Percentiles rank a stretch among this genome's conserved stretches.
phyloP scores from a whole-genome alignment of 1,140 invertebrate genomes.

The Nymphalis io region DNA sequence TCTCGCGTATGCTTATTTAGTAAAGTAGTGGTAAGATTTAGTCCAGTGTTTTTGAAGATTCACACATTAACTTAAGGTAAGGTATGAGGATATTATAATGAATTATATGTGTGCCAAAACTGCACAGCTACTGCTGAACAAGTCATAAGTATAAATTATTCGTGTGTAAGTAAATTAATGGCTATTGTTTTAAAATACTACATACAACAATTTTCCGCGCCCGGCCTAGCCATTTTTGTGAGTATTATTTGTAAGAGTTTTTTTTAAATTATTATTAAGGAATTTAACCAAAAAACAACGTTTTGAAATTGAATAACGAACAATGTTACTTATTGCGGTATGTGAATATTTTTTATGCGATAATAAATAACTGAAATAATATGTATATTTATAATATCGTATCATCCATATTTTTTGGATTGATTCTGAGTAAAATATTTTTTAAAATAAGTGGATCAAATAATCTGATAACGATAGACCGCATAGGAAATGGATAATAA shows the following conservation, averaged over 20 bases:
- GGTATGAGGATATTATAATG: neutral
- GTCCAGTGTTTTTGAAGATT: neutral
- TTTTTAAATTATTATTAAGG: neutral
- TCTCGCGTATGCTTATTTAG: neutral
- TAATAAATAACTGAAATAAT: too few relatives aligned
- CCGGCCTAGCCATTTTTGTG: slow-evolving; percentile 29
- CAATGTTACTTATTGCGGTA: too few relatives aligned
- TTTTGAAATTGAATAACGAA: neutral
- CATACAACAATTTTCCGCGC: slow-evolving; percentile 17
- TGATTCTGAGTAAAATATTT: too few relatives aligned
- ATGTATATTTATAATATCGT: too few relatives aligned
- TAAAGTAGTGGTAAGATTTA: neutral
- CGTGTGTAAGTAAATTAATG: neutral
- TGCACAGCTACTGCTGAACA: too few relatives aligned
- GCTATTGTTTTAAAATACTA: slow-evolving; percentile 1
- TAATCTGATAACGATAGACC: too few relatives aligned
- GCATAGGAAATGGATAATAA: too few relatives aligned
- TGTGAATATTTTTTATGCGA: too few relatives aligned
- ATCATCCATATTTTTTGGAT: too few relatives aligned
- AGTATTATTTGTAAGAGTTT: neutral
- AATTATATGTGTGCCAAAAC: slow-evolving; percentile 1
- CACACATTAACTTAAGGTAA: neutral
- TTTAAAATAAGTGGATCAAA: too few relatives aligned
- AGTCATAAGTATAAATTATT: neutral
- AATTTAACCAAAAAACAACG: neutral